Evolutionary conservation across 2,888 invertebrate genomes (phyloP).

Genomic region (Erebia ligea): DNA sequence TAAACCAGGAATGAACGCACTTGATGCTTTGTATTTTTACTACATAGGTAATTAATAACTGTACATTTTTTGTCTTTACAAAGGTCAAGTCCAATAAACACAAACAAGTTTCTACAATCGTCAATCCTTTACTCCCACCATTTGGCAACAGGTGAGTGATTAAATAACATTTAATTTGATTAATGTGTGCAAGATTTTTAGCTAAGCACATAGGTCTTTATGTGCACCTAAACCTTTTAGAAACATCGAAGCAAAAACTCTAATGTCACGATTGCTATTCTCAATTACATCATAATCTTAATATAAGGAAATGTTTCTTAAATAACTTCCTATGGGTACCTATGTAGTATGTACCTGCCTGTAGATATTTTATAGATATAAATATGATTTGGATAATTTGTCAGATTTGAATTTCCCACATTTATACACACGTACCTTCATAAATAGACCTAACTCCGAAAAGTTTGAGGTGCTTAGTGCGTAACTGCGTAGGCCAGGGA

Average conservation of each 20-base stretch:
- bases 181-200: constrained; percentile 12
- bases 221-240: constrained; percentile 11
- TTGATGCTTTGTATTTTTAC: neutral
- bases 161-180: constrained; percentile 23
- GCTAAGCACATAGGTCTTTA: no score
- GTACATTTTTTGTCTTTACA: constrained; percentile 1
- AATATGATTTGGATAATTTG: no score
- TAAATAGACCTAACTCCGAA: no score
- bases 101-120: constrained; percentile 3
- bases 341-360: no score
- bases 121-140: constrained; percentile 19
- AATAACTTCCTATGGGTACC: no score
- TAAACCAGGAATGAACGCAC: no score
- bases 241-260: constrained; percentile 8
- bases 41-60: neutral
- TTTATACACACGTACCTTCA: no score
- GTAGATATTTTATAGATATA: no score
- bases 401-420: no score
- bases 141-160: constrained; percentile 14
- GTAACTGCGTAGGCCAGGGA: no score
- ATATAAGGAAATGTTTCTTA: constrained; percentile 1
- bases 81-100: constrained; percentile 16
- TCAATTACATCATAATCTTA: constrained; percentile 7
- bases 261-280: constrained; percentile 9
- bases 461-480: no score